Evolutionary conservation across 1,140 invertebrate species (phyloP).

Genomic region (Drosophila nebulosa): DNA sequence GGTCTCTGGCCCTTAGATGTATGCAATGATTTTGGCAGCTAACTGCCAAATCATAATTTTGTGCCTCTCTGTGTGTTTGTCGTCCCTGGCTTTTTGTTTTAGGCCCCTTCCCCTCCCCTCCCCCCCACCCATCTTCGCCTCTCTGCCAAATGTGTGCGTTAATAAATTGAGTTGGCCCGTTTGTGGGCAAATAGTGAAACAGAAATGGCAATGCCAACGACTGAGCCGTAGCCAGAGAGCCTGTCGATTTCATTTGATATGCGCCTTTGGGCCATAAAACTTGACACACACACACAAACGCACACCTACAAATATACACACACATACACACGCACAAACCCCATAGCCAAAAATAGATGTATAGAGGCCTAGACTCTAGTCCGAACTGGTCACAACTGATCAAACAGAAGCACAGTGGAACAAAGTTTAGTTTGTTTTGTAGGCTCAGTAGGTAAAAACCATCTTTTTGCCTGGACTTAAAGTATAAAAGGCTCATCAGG

Average conservation of each 20-base stretch:
- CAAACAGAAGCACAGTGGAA: slow-evolving; percentile 17
- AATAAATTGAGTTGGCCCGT: slow-evolving; percentile 66
- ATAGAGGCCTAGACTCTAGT: neutral
- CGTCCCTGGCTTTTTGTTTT: neutral
- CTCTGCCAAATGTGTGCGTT: slow-evolving; percentile 37
- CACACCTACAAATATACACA: neutral
- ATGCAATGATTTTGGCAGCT: neutral
- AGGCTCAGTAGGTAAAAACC: no score
- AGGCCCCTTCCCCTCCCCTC: neutral
- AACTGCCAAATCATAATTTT: neutral
- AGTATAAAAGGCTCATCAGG: no score
- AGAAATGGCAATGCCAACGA: slow-evolving; percentile 21
- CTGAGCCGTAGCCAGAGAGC: slow-evolving; percentile 11
- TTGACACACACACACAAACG: slow-evolving; percentile 45
- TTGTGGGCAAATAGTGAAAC: slow-evolving; percentile 52
- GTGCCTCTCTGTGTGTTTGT: neutral
- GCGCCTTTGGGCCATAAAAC: slow-evolving; percentile 74
- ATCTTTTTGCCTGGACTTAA: no score
- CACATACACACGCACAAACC: slow-evolving; percentile 26
- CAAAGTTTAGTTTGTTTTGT: no score
- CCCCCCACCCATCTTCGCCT: no score
- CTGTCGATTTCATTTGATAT: slow-evolving; percentile 77
- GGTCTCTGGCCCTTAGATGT: neutral
- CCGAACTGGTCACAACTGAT: neutral
- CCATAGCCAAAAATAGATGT: neutral